Conservation (phyloP, 2,888 invertebrate genomes). For the Pachycephus smyrnensis region DNA sequence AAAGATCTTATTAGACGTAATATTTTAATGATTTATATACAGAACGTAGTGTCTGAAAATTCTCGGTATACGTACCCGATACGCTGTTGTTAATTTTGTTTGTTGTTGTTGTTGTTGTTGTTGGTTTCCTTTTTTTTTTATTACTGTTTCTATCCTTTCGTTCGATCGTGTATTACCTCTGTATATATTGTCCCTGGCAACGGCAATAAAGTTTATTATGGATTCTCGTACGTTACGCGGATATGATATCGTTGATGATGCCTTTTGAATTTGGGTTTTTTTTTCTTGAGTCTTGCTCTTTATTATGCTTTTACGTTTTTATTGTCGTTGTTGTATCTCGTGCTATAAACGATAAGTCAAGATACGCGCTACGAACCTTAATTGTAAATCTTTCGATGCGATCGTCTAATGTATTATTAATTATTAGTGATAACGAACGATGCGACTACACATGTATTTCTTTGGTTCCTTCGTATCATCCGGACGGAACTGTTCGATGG, state of each 20-base stretch:
- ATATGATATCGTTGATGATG: no score
- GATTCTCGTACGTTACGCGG: not conserved
- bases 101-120: not conserved
- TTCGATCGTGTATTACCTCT: not conserved
- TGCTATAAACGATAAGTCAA: not conserved
- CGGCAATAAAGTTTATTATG: not conserved
- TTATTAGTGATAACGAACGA: not conserved
- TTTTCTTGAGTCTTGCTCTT: not conserved
- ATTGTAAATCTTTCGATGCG: not conserved
- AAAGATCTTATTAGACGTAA: no score
- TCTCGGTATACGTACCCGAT: no score
- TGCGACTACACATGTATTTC: not conserved
- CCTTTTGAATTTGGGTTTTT: not conserved
- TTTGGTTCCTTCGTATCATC: not conserved
- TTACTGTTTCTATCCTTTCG: not conserved
- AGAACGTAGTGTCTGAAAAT: not conserved
- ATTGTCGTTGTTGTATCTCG: not conserved
- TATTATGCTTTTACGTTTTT: not conserved
- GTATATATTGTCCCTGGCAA: not conserved
- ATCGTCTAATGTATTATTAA: not conserved
- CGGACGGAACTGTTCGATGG: not conserved
- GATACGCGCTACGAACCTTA: not conserved
- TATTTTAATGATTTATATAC: not conserved
- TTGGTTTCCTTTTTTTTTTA: not conserved
- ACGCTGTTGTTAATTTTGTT: not conserved